These are phyloP conservation scores for Paratrypauchen microcephalus DNA, from an alignment of 2,797 vertebrate genomes.

Conservation along the genomic window DNA sequence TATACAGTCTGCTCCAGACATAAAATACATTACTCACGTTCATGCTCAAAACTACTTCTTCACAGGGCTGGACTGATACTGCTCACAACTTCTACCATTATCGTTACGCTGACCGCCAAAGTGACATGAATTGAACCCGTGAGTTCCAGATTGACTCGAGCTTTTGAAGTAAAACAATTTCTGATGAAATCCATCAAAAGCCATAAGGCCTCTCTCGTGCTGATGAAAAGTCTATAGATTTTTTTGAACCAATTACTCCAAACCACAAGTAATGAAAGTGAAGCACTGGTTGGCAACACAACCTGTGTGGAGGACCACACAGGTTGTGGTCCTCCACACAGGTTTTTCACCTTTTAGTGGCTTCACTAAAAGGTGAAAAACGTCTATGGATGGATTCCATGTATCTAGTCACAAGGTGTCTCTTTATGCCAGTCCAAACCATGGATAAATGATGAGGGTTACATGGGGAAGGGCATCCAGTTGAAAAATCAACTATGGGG, in stretches of 20 bases:
- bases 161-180: slow-evolving; percentile 21
- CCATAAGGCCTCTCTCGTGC: slow-evolving; percentile 9
- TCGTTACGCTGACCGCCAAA: background rate
- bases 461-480: background rate
- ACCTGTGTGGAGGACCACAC: background rate
- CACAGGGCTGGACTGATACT: background rate
- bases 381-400: background rate
- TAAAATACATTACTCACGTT: background rate
- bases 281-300: slow-evolving; percentile 4
- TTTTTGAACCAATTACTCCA: slow-evolving; percentile 28
- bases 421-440: background rate
- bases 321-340: too few species aligned
- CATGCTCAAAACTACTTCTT: background rate
- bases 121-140: slow-evolving; percentile 9
- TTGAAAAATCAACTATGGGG: background rate
- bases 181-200: slow-evolving; percentile 27
- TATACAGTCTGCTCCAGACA: background rate
- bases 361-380: slow-evolving; percentile 1
- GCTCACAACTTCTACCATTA: background rate
- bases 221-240: slow-evolving; percentile 29
- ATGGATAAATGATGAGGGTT: background rate
- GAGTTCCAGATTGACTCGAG: slow-evolving; percentile 6
- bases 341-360: too few species aligned
- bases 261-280: slow-evolving; percentile 10
- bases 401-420: background rate